phyloP scores from a whole-genome alignment of 2,888 invertebrate genomes.

The Xanthia icteritia region DNA sequence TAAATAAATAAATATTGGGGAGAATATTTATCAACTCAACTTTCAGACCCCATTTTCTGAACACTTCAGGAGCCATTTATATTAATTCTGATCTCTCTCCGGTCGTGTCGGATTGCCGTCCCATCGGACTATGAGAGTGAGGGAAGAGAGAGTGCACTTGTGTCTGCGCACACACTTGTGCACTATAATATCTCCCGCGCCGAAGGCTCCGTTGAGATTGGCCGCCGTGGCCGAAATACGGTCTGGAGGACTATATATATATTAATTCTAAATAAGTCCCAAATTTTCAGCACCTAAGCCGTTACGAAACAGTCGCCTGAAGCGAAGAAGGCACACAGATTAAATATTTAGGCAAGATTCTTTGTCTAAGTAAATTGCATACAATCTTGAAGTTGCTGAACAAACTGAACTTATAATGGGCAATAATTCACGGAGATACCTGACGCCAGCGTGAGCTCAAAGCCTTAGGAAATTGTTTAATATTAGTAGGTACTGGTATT shows the following conservation, averaged over 20 bases:
- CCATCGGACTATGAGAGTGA: no score
- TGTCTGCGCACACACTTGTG: no score
- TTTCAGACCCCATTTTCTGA: neutral
- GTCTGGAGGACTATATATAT: no score
- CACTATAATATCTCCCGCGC: no score
- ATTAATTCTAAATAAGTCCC: no score
- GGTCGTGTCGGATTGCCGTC: no score
- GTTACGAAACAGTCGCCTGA: slow-evolving; percentile 22
- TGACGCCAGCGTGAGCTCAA: slow-evolving; percentile 25
- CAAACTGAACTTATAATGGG: slow-evolving; percentile 59
- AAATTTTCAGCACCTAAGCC: slow-evolving; percentile 8
- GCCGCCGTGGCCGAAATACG: no score
- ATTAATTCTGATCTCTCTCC: no score
- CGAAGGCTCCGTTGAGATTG: no score
- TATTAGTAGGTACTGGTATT: slow-evolving; percentile 11
- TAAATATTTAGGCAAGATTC: slow-evolving; percentile 70
- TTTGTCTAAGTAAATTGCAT: slow-evolving; percentile 65
- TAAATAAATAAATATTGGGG: neutral
- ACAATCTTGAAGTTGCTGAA: slow-evolving; percentile 57
- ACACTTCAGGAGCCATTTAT: neutral
- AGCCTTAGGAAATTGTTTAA: slow-evolving; percentile 16
- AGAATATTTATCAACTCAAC: neutral
- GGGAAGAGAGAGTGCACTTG: no score
- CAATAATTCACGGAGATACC: slow-evolving; percentile 48
- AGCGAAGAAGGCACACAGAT: slow-evolving; percentile 61